Percentiles rank a stretch among this genome's conserved stretches.
Evolutionary conservation across 2,797 vertebrate genomes (phyloP).

Genomic region (Cryptoblepharus egeriae): DNA sequence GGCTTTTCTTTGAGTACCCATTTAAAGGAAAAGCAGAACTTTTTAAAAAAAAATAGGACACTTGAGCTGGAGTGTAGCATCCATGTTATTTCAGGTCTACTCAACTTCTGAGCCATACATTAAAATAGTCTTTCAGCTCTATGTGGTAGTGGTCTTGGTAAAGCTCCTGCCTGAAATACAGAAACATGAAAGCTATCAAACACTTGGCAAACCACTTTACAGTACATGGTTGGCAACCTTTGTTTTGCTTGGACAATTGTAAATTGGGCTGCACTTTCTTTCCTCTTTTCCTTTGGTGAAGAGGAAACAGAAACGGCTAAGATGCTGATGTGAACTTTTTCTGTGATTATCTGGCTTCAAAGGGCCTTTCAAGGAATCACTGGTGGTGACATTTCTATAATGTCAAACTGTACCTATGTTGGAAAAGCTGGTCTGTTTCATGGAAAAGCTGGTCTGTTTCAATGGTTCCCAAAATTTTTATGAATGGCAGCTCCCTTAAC

Average conservation of each 20-base stretch:
- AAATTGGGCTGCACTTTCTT: not conserved
- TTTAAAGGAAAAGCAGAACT: not conserved
- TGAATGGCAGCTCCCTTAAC: too few relatives aligned
- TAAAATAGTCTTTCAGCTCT: too few relatives aligned
- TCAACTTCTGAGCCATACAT: too few relatives aligned
- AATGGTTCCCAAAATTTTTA: too few relatives aligned
- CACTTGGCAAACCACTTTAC: not conserved
- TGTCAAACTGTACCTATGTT: not conserved
- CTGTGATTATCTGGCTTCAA: not conserved
- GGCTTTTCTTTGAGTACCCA: not conserved
- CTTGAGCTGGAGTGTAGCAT: not conserved
- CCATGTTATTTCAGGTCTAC: not conserved
- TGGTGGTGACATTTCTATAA: not conserved
- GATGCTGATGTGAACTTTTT: accelerated
- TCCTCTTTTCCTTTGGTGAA: not conserved
- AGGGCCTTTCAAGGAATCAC: not conserved
- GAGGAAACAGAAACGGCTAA: not conserved
- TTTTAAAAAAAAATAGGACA: not conserved
- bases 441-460: too few relatives aligned
- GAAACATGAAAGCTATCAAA: not conserved
- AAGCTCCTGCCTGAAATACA: not conserved
- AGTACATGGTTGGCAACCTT: not conserved
- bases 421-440: not conserved
- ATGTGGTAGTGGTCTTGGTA: not conserved
- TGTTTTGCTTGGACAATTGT: not conserved